phyloP scores from a whole-genome alignment of 2,797 vertebrate species.

The Sarcophilus harrisii region DNA sequence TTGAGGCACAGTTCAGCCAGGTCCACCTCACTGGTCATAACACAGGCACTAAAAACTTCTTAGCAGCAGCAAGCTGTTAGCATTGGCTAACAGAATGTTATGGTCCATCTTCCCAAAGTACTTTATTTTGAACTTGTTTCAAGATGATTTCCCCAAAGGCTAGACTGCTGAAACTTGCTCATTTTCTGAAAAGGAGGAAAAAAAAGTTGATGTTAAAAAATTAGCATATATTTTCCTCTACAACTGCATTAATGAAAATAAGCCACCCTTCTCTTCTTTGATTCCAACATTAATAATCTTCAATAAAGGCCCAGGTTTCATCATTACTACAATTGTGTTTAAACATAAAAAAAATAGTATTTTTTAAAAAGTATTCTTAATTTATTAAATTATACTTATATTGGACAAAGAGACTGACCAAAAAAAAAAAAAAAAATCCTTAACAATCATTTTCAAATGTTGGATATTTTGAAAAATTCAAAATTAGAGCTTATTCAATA shows the following conservation, averaged over 20 bases:
- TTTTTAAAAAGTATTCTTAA: slow-evolving; percentile 5
- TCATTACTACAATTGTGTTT: background rate
- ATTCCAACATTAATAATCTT: slow-evolving; percentile 68
- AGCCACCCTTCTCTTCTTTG: slow-evolving; percentile 18
- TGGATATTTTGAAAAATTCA: background rate
- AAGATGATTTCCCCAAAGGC: slow-evolving; percentile 17
- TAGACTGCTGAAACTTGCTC: slow-evolving; percentile 97
- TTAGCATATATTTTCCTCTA: background rate
- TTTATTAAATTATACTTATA: slow-evolving; percentile 60
- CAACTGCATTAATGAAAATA: background rate
- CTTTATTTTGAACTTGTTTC: slow-evolving; percentile 38
- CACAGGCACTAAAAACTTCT: slow-evolving; percentile 26
- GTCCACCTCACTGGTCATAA: slow-evolving; percentile 25
- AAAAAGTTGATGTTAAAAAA: slow-evolving; percentile 5
- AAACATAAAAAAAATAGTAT: slow-evolving; percentile 21
- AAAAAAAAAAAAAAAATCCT: background rate
- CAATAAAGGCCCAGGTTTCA: slow-evolving; percentile 58
- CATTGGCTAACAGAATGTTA: slow-evolving; percentile 52
- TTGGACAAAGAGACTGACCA: slow-evolving; percentile 44
- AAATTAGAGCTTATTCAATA: background rate
- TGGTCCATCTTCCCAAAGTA: slow-evolving; percentile 60
- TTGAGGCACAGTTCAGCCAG: slow-evolving; percentile 50
- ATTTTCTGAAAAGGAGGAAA: slow-evolving; percentile 88
- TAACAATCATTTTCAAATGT: slow-evolving; percentile 7
- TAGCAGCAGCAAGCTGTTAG: slow-evolving; percentile 78